Evolutionary conservation across 1,140 invertebrate genomes (phyloP).

Genomic region (Drosophila truncata): DNA sequence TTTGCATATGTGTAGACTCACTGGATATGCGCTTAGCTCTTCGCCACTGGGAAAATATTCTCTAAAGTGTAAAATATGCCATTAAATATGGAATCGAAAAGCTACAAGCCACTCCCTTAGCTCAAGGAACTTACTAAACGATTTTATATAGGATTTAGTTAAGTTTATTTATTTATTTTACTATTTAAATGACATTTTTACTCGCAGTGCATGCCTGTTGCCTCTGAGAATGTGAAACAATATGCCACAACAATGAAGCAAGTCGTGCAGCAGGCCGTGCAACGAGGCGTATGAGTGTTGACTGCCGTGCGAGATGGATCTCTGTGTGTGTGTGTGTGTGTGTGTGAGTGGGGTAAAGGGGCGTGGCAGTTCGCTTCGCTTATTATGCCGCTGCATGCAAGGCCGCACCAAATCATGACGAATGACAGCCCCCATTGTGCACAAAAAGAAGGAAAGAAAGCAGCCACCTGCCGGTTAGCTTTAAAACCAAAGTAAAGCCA

Average conservation of each 20-base stretch:
- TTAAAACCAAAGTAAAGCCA: slow-evolving; percentile 21
- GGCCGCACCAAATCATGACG: slow-evolving; percentile 75
- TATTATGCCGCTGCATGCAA: slow-evolving; percentile 77
- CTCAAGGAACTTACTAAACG: not conserved
- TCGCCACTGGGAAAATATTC: slow-evolving; percentile 12
- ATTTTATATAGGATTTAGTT: not conserved
- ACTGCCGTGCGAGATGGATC: slow-evolving; percentile 51
- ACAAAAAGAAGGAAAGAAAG: slow-evolving; percentile 21
- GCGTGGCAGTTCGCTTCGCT: slow-evolving; percentile 51
- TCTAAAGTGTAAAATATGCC: not conserved
- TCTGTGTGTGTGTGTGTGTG: not conserved
- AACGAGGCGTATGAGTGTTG: slow-evolving; percentile 79
- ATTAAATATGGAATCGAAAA: not conserved
- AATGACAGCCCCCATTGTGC: slow-evolving; percentile 56
- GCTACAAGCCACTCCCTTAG: not conserved
- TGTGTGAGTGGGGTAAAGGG: not conserved
- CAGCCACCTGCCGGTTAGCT: slow-evolving; percentile 21
- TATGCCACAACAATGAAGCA: slow-evolving; percentile 76
- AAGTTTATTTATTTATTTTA: not conserved
- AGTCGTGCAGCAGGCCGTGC: slow-evolving; percentile 76
- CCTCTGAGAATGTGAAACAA: slow-evolving; percentile 70
- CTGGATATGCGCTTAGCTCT: slow-evolving; percentile 9
- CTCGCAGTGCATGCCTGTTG: slow-evolving; percentile 31
- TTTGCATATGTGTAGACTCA: slow-evolving; percentile 44
- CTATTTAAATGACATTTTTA: not conserved